These are phyloP conservation scores for Pipa parva DNA, from an alignment of 2,113 vertebrate genomes.

Conservation along the genomic window DNA sequence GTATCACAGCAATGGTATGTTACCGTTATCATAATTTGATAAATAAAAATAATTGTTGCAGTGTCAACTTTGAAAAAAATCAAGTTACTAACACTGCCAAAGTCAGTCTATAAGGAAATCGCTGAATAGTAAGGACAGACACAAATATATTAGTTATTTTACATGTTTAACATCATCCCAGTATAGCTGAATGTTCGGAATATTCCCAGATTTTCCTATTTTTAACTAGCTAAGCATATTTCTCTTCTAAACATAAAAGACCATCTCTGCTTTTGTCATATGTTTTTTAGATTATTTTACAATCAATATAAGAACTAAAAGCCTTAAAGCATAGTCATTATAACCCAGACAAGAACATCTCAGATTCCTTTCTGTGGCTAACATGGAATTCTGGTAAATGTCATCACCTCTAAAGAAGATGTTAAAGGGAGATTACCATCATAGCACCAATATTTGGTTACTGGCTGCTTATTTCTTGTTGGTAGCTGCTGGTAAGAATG, in stretches of 20 bases:
- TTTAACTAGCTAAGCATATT: too few species aligned
- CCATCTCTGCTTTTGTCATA: constrained; percentile 11
- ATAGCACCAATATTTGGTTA: neutral
- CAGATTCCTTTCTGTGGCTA: constrained; percentile 22
- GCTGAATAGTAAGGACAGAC: too few species aligned
- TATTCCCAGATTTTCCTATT: too few species aligned
- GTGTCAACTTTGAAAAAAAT: too few species aligned
- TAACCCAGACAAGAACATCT: constrained; percentile 1
- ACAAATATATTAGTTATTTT: too few species aligned
- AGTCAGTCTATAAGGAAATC: too few species aligned
- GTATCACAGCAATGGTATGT: too few species aligned
- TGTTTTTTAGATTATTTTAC: constrained; percentile 22
- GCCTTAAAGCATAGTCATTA: constrained; percentile 22
- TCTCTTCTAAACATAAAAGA: constrained; percentile 29
- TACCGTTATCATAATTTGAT: too few species aligned
- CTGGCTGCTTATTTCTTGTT: constrained; percentile 5
- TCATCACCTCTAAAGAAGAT: constrained; percentile 12
- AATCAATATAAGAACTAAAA: constrained; percentile 35
- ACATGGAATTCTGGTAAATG: constrained; percentile 29
- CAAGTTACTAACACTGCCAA: too few species aligned
- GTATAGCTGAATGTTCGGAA: too few species aligned
- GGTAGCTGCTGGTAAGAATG: constrained; percentile 26
- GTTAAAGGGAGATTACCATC: constrained; percentile 4
- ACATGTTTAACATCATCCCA: too few species aligned
- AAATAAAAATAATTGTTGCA: too few species aligned